Conservation (phyloP, 2,113 vertebrate species). For the Pipra filicauda region DNA sequence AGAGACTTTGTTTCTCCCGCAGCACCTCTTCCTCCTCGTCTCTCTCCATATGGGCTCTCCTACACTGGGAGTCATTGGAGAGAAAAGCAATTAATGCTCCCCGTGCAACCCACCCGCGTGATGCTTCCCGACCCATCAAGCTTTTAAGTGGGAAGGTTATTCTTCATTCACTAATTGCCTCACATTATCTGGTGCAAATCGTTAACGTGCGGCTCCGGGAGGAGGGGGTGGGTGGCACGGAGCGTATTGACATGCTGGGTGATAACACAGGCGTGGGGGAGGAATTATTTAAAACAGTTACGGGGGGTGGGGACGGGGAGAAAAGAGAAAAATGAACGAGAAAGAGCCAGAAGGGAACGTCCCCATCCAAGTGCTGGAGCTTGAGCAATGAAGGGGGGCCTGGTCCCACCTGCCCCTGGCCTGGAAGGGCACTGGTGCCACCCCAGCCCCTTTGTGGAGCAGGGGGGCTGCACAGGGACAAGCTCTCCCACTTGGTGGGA, state of each 20-base stretch:
- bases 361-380: background rate
- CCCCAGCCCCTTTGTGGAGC: accelerated
- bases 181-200: background rate
- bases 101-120: background rate
- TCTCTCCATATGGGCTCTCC: slow-evolving; percentile 54
- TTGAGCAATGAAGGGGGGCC: accelerated
- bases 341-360: background rate
- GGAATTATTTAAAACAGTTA: slow-evolving; percentile 33
- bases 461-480: background rate
- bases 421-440: background rate
- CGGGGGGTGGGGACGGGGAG: background rate
- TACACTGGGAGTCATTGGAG: slow-evolving; percentile 3
- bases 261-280: slow-evolving; percentile 45
- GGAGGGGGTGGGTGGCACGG: slow-evolving; percentile 55
- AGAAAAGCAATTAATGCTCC: slow-evolving; percentile 9
- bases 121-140: background rate
- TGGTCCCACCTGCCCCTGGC: background rate
- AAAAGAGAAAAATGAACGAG: background rate
- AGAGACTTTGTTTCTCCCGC: background rate
- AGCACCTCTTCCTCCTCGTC: slow-evolving; percentile 29
- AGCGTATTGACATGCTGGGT: background rate
- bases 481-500: background rate
- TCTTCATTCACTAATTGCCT: slow-evolving; percentile 66
- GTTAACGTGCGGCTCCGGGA: background rate
- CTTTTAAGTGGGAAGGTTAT: background rate